Base-by-base conservation (phyloP, 2,888 invertebrate species). In the Julus scandinavius region DNA sequence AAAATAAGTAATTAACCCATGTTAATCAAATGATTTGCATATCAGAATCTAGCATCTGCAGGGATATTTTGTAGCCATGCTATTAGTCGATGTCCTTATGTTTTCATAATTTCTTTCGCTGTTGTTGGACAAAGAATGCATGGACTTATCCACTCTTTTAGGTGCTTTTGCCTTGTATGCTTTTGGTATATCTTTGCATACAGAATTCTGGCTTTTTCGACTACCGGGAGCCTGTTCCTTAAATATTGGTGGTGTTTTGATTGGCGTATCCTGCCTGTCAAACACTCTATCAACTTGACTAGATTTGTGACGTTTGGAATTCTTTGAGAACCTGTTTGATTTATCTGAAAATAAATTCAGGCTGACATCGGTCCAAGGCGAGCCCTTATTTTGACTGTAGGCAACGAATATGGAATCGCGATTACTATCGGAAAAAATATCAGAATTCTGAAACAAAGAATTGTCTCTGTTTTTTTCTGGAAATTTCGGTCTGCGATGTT, bases 351-450 rank as follows among this genome's bases (percentile, higher is more conserved):
- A 63, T n/a, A 87, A 63, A 58, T 58, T 72, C 50, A 87, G 49
- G 40, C 40, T 50, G 88, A 88, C 88, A 85, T 88, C 58, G 15
- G 85, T 85, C 88, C 88, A 88, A 58, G 88, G 88, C 7, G 88
- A 84, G 85, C 50, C 85, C 38, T 85, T 84, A 88, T 54, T 88
- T 54, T 88, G 88, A 85, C 85, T 88, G 85, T 85, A 88, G 54
- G 85, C 85, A 9, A 88, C 20, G 50, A 45, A 88, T 7, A 88
- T 85, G 7, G 88, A 88, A 17, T 88, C 85, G 2, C 50, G 29
- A 13, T 88, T 85, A 58, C 50, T 50, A n/a, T 87, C 87, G 2
- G 13, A 17, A 40, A 87, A 87, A 1, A 87, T 29, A 13, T 87
- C 63, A 2, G 87, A 54, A 40, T 87, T 50, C 11, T 29, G 49